Conservation (phyloP, 2,797 vertebrate species). For the Falco peregrinus region DNA sequence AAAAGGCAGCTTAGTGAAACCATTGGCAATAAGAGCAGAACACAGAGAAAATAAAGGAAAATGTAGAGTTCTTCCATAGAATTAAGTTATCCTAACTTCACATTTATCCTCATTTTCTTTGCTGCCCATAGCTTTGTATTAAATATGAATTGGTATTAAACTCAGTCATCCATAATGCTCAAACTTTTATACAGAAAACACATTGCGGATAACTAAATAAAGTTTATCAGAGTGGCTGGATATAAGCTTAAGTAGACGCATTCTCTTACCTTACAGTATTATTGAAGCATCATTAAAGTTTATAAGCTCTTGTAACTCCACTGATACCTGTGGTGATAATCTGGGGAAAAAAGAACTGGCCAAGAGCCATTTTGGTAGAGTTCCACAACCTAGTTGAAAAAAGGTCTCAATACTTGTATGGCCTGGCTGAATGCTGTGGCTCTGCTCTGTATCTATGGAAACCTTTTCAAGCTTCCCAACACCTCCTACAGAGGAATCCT, state of each 20-base stretch:
- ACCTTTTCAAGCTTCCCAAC: conserved; percentile 18
- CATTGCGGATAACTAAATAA: not conserved
- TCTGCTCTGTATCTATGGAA: conserved; percentile 17
- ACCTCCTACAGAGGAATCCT: conserved; percentile 2
- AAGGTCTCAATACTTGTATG: not conserved
- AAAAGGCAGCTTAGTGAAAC: not conserved
- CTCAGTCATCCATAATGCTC: not conserved
- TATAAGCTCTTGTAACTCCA: not conserved
- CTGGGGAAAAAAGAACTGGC: not conserved
- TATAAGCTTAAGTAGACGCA: not conserved
- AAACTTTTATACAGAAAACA: not conserved
- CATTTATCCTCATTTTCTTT: not conserved
- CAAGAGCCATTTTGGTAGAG: not conserved
- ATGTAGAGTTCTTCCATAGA: not conserved
- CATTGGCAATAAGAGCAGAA: not conserved
- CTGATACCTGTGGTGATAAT: not conserved
- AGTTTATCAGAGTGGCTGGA: not conserved
- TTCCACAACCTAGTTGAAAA: not conserved
- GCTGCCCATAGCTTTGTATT: not conserved
- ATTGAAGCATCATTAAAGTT: not conserved
- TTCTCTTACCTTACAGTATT: not conserved
- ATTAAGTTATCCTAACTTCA: not conserved
- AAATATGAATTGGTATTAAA: not conserved
- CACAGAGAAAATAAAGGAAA: not conserved
- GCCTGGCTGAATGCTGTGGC: not conserved